Conservation (phyloP, 2,113 vertebrate species). For the Solea senegalensis region DNA sequence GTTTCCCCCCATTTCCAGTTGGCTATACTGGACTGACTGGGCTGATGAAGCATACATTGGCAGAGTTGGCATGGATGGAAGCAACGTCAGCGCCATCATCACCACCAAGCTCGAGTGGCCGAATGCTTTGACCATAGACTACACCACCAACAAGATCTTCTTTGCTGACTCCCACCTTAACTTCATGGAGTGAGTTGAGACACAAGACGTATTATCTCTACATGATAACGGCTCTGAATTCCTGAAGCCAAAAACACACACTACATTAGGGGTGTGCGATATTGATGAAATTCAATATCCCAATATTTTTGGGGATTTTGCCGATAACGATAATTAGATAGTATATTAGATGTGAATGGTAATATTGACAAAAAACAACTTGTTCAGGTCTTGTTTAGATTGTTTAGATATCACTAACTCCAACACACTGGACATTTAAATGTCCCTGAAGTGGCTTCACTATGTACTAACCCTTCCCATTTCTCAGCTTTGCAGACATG, state of each 20-base stretch:
- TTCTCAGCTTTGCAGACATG: conserved; percentile 76
- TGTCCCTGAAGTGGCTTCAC: background rate
- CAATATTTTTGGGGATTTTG: too few relatives aligned
- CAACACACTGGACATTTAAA: background rate
- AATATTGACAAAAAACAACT: too few relatives aligned
- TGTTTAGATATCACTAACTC: background rate
- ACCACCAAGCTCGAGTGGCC: conserved; percentile 79
- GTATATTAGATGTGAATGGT: background rate
- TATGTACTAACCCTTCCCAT: background rate
- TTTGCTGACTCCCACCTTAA: conserved; percentile 78
- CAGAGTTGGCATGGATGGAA: conserved; percentile 77
- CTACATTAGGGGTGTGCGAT: too few relatives aligned
- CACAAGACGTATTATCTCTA: too few relatives aligned
- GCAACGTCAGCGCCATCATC: conserved; percentile 68
- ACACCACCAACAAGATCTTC: conserved; percentile 80
- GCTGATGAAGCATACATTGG: conserved; percentile 72
- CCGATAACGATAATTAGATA: too few relatives aligned
- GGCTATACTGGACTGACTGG: conserved; percentile 81
- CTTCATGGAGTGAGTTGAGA: conserved; percentile 74
- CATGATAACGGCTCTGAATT: background rate
- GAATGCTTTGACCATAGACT: conserved; percentile 76
- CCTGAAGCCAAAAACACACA: background rate
- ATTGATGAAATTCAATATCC: too few relatives aligned
- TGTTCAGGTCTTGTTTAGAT: too few relatives aligned
- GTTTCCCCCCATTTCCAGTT: conserved; percentile 45